Evolutionary conservation across 2,888 invertebrate species (phyloP), one percentile per base, ranked within the genome.

Genomic region (Eupithecia insigniata): DNA sequence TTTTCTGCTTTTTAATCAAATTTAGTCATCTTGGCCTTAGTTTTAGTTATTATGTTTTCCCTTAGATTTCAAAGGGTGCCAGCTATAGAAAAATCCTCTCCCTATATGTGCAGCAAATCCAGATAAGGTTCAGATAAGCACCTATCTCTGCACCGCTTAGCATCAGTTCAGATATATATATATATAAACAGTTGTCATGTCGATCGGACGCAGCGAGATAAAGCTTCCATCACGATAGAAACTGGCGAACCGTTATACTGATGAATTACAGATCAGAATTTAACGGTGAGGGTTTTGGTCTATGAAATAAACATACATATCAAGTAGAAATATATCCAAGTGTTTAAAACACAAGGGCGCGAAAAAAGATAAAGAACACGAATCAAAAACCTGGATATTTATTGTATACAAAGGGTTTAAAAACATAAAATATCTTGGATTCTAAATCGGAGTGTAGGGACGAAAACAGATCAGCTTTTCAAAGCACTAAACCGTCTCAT

Each of bases 111-210:
- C 46, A 22, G 46, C n/a, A n/a, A 8, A 46, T n/a, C 2, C 22
- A 22, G 22, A 22, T 18, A 12, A 51, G 0, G 51, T 3, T 51
- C 3, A 51, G 22, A 10, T 22, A 8, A 51, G 51, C 51, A 51
- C 10, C 51, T 22, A 51, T 61, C 64, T 72, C 64, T 66, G 68
- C 61, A 76, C 78, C 75, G 72, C 77, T 73, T 70, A 77, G 69
- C 67, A 69, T 46, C 55, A 67, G 72, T 73, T 78, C 77, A 76
- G 71, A 79, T 79, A 80, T 28, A 81, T n/a, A n/a, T n/a, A n/a
- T n/a, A 61, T 81, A 81, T 83, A 85, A 81, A 82, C 79, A 80
- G 80, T 82, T 83, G 84, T 84, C 82, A 85, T 80, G 81, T 85
- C 82, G 79, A 81, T 81, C 80, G 80, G 82, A 85, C 83, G 81